Base-by-base conservation (phyloP, 2,888 invertebrate genomes). In the Harpalus rubripes region DNA sequence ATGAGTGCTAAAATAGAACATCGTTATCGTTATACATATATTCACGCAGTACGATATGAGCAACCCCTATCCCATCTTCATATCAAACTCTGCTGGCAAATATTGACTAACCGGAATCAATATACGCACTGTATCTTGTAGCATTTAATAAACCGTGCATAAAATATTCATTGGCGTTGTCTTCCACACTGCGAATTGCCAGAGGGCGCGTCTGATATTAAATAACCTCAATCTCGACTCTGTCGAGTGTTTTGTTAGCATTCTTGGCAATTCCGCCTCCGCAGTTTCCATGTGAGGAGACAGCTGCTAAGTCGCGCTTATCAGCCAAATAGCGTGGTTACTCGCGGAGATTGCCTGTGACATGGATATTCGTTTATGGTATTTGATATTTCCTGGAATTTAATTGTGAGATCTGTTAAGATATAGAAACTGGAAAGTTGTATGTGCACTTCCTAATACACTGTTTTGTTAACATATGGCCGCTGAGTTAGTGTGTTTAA, bases 111-210 rank as follows among this genome's bases (percentile, higher is more conserved):
- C 61, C 16, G 59, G 41, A 80, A 80, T 80, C 80, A 80, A 80
- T 80, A 80, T n/a, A 61, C 61, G 39, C 41, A 61, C 80, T 61
- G 76, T n/a, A 44, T 76, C 80, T 39, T 58, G 59, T 22, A 61
- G 80, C 79, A 80, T 80, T 39, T 80, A 76, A 80, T 80, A 80
- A 68, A 68, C 32, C 68, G 39, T 68, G 68, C 68, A 68, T 68
- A 68, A 80, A 80, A 80, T 80, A 80, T 80, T 80, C 80, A 80
- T 80, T 61, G 80, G 59, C 39, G 80, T 80, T 80, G 80, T 80
- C 80, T 80, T 80, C 80, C 80, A 22, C 63, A 16, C 16, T 18
- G 32, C 7, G 68, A 12, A 26, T 26, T 15, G 32, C 63, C 18
- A 8, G 18, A 16, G 12, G 18, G 22, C 15, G 18, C 12, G 76